Conservation (phyloP, 2,797 vertebrate species). For the Gallirallus australis region DNA sequence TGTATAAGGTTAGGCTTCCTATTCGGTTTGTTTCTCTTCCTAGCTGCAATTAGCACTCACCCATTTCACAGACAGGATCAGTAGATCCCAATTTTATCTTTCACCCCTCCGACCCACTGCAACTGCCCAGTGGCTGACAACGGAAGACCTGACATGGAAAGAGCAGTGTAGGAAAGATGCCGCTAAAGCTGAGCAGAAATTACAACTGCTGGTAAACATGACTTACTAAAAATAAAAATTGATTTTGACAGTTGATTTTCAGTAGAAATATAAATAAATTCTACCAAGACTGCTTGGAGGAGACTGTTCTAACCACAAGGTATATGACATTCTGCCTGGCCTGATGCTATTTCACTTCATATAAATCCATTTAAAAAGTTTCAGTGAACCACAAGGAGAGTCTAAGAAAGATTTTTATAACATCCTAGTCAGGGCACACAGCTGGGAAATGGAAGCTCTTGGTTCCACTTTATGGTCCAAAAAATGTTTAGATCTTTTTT, state of each 20-base stretch:
- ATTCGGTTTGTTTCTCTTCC: background rate
- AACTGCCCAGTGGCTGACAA: background rate
- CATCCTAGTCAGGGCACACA: background rate
- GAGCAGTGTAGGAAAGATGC: background rate
- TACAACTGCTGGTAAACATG: background rate
- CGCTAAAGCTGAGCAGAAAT: background rate
- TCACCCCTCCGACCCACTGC: background rate
- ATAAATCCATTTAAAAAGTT: background rate
- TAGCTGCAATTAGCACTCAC: background rate
- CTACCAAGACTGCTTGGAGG: background rate
- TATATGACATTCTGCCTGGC: background rate
- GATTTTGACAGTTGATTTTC: background rate
- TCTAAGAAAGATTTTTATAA: background rate
- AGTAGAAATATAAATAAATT: constrained; percentile 38
- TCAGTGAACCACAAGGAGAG: background rate
- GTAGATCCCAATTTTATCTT: background rate
- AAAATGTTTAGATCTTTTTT: background rate
- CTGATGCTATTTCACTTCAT: background rate
- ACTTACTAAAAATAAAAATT: constrained; percentile 20
- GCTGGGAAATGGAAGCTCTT: background rate
- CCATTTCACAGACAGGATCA: background rate
- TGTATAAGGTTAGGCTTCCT: background rate
- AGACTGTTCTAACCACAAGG: background rate
- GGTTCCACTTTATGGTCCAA: background rate
- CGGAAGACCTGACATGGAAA: background rate